Evolutionary conservation across 1,140 invertebrate genomes (phyloP).

Genomic region (Dendrolimus kikuchii): DNA sequence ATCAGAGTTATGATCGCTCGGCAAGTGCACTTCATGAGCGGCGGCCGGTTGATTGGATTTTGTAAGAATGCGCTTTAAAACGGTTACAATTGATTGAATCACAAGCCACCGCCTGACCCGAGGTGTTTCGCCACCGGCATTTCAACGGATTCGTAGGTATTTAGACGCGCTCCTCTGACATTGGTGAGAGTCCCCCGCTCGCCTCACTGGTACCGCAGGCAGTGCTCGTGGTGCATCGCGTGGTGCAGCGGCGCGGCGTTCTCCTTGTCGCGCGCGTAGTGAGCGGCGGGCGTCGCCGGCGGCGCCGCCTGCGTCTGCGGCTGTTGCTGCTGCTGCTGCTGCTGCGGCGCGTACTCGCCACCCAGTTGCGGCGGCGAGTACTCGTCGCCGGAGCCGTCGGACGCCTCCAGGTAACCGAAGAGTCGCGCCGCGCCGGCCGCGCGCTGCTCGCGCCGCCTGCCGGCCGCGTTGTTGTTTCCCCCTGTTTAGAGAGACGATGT

Average conservation of each 20-base stretch:
- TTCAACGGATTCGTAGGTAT: too few species aligned
- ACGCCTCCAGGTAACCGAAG: slow-evolving; percentile 75
- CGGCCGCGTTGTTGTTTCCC: slow-evolving; percentile 12
- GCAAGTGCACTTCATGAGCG: neutral
- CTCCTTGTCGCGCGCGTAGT: slow-evolving; percentile 66
- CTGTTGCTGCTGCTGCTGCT: slow-evolving; percentile 16
- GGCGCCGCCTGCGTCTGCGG: slow-evolving; percentile 11
- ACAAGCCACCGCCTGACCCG: too few species aligned
- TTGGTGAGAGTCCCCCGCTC: neutral
- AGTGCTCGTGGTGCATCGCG: slow-evolving; percentile 55
- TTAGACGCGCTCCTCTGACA: too few species aligned
- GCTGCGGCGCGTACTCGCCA: slow-evolving; percentile 23
- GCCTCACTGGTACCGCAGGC: slow-evolving; percentile 47
- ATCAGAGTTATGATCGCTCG: too few species aligned
- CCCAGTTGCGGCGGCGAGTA: slow-evolving; percentile 41
- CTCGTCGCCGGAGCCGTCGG: slow-evolving; percentile 73
- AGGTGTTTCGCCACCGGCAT: too few species aligned
- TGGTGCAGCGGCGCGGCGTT: slow-evolving; percentile 68
- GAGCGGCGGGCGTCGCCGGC: slow-evolving; percentile 20
- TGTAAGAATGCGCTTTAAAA: too few species aligned
- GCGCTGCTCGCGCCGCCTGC: slow-evolving; percentile 43
- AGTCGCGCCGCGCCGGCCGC: slow-evolving; percentile 72
- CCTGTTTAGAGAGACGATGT: neutral
- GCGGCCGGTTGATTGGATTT: too few species aligned
- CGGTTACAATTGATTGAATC: too few species aligned